These are phyloP conservation scores for Arizona elegans DNA, from an alignment of 2,113 vertebrate genomes.

Conservation along the genomic window DNA sequence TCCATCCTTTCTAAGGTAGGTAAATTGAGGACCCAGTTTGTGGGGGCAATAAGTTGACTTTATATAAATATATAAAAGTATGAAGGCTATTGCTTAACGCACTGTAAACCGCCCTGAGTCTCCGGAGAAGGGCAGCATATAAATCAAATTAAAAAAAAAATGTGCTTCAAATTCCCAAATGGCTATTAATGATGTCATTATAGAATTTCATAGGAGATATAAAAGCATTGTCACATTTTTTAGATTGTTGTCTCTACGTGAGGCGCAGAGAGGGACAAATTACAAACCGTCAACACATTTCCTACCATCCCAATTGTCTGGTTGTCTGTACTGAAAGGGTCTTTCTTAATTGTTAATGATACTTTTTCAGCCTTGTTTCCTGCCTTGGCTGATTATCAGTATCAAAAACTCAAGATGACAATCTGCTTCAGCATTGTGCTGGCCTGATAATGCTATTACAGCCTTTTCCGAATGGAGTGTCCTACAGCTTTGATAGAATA, in stretches of 20 bases:
- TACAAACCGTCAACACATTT: background rate
- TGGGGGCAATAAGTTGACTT: no score
- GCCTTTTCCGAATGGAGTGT: background rate
- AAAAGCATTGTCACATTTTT: slow-evolving; percentile 2
- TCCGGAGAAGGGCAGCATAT: no score
- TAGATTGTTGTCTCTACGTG: background rate
- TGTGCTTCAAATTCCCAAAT: background rate
- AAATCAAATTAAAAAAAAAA: no score
- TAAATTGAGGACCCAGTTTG: no score
- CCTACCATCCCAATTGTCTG: background rate
- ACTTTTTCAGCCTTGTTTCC: background rate
- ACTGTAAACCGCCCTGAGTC: no score
- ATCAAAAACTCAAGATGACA: background rate
- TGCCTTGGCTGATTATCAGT: background rate
- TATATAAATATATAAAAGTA: no score
- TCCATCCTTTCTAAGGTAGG: no score
- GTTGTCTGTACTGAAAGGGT: background rate
- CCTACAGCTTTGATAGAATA: background rate
- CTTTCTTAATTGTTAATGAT: background rate
- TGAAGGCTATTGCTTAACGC: no score
- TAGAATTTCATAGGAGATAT: slow-evolving; percentile 5
- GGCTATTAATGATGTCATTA: background rate
- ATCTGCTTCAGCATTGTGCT: background rate
- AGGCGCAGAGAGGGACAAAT: background rate
- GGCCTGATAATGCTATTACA: background rate